These are phyloP conservation scores for Drosophila rufa DNA, from an alignment of 1,140 invertebrate genomes.

Conservation along the genomic window DNA sequence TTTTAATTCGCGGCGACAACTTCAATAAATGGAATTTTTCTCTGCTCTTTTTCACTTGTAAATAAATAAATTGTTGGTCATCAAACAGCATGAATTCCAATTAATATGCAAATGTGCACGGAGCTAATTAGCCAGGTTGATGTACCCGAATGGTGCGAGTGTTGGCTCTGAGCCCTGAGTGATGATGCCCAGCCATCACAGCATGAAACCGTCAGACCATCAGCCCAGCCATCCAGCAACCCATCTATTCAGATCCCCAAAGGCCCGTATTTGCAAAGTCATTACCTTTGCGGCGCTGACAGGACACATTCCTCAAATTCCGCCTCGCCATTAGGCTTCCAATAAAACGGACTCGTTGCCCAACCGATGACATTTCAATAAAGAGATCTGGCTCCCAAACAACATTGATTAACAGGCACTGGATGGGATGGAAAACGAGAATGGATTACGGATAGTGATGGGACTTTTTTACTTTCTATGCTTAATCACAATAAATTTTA, in stretches of 20 bases:
- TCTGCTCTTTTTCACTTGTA: constrained; percentile 27
- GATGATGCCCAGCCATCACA: constrained; percentile 10
- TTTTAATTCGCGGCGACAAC: constrained; percentile 56
- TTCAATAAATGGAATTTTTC: constrained; percentile 21
- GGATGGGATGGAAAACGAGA: neutral
- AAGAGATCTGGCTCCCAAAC: constrained; percentile 32
- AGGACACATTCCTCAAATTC: constrained; percentile 27
- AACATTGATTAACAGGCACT: constrained; percentile 46
- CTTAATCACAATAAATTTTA: neutral
- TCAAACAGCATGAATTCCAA: constrained; percentile 59
- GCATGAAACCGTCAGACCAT: neutral
- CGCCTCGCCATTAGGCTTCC: constrained; percentile 16
- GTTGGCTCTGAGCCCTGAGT: neutral
- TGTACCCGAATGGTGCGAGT: constrained; percentile 13
- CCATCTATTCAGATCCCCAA: constrained; percentile 20
- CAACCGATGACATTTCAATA: constrained; percentile 41
- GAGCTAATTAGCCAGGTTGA: constrained; percentile 40
- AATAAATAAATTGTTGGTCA: constrained; percentile 59
- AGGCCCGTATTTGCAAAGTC: constrained; percentile 32
- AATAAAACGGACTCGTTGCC: constrained; percentile 20
- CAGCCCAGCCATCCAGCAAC: neutral
- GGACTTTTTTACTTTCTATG: neutral
- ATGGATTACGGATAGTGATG: constrained; percentile 4
- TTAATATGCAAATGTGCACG: constrained; percentile 68
- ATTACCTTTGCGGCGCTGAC: constrained; percentile 45